Evolutionary conservation across 2,797 vertebrate genomes (phyloP).

Genomic region (Pseudocheirus occidentalis): DNA sequence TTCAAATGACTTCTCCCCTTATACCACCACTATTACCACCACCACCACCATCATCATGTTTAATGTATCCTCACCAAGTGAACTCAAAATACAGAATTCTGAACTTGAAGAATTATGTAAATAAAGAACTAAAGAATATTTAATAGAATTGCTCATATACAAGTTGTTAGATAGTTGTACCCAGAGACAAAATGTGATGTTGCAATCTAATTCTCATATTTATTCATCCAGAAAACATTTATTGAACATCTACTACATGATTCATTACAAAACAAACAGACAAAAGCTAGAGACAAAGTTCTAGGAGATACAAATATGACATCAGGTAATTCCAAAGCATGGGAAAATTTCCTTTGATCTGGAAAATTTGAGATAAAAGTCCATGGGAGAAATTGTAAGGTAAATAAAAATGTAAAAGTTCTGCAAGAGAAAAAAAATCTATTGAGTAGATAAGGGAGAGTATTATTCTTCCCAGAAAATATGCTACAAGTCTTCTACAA

Average conservation of each 20-base stretch:
- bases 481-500: background rate
- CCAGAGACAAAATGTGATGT: background rate
- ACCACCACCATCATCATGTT: background rate
- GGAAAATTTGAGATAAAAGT: background rate
- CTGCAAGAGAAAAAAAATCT: background rate
- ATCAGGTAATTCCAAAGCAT: background rate
- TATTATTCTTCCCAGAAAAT: background rate
- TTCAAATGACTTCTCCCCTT: background rate
- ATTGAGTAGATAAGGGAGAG: background rate
- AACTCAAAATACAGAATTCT: conserved; percentile 47
- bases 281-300: conserved; percentile 18
- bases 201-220: background rate
- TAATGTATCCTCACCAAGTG: background rate
- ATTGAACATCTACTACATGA: background rate
- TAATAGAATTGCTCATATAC: background rate
- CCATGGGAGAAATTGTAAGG: background rate
- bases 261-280: background rate
- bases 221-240: background rate
- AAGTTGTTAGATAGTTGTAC: background rate
- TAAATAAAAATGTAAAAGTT: background rate
- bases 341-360: background rate
- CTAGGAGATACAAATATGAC: background rate
- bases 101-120: background rate
- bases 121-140: background rate
- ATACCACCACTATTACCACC: no score